These are phyloP conservation scores for Nomada flava DNA, from an alignment of 2,888 invertebrate species.

Conservation along the genomic window DNA sequence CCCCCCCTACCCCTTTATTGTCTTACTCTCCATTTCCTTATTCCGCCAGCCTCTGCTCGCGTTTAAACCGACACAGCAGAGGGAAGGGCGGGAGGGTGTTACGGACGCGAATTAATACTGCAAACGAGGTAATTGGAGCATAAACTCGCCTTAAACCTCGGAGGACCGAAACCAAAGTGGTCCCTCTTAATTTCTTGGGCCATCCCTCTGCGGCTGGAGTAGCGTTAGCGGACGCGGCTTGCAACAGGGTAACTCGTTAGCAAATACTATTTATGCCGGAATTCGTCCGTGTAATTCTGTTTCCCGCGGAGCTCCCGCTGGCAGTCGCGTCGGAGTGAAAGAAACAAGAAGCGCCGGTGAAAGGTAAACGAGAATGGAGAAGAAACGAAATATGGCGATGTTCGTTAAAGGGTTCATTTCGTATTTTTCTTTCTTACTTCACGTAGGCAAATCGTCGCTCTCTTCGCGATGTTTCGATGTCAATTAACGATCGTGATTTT, in stretches of 20 bases:
- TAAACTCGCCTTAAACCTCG: constrained; percentile 78
- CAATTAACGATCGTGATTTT: constrained; percentile 24
- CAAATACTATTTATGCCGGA: constrained; percentile 77
- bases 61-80: constrained; percentile 2
- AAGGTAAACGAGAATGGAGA: neutral
- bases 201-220: constrained; percentile 65
- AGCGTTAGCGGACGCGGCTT: constrained; percentile 64
- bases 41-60: neutral
- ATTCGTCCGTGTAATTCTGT: constrained; percentile 76
- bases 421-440: neutral
- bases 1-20: neutral
- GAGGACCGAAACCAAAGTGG: constrained; percentile 67
- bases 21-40: constrained; percentile 25
- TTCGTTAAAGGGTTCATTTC: constrained; percentile 37
- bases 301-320: constrained; percentile 27
- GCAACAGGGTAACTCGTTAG: constrained; percentile 76
- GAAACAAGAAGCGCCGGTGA: neutral
- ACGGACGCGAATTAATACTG: constrained; percentile 72
- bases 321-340: constrained; percentile 18
- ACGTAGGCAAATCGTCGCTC: constrained; percentile 14
- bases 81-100: constrained; percentile 30
- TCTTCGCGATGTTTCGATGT: neutral
- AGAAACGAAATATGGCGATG: constrained; percentile 31
- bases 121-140: constrained; percentile 81
- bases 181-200: constrained; percentile 75